Conservation (phyloP, 2,888 invertebrate species). For the Drosophila ezoana region DNA sequence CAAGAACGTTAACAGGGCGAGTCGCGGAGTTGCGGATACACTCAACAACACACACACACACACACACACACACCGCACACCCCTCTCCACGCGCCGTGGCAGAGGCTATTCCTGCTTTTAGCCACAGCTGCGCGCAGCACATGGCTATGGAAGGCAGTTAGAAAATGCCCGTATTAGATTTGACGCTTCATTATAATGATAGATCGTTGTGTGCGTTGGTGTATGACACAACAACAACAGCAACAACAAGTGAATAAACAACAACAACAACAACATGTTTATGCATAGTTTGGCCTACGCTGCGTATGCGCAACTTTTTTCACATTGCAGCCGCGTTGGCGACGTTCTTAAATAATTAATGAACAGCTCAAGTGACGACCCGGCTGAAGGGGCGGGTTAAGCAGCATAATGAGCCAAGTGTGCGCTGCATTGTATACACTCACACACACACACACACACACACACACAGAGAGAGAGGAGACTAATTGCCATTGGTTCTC, state of each 20-base stretch:
- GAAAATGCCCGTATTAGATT: constrained; percentile 70
- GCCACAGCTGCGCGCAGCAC: constrained; percentile 34
- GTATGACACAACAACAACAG: constrained; percentile 36
- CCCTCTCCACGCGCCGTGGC: background rate
- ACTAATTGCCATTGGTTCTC: constrained; percentile 44
- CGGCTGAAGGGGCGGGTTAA: constrained; percentile 18
- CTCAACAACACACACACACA: constrained; percentile 13
- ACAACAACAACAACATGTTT: constrained; percentile 3
- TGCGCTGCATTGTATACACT: constrained; percentile 25
- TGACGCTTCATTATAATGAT: constrained; percentile 78
- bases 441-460: constrained; percentile 17
- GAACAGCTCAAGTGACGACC: constrained; percentile 57
- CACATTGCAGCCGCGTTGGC: constrained; percentile 58
- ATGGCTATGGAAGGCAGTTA: constrained; percentile 63
- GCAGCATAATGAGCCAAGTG: constrained; percentile 68
- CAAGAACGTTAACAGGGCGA: constrained; percentile 43
- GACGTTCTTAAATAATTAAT: constrained; percentile 73
- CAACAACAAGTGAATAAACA: constrained; percentile 12
- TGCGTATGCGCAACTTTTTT: constrained; percentile 70
- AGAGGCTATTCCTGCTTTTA: constrained; percentile 5
- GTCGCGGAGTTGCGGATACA: constrained; percentile 22
- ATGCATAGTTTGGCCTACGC: constrained; percentile 50
- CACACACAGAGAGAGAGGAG: constrained; percentile 24
- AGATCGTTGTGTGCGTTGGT: constrained; percentile 68
- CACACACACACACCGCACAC: constrained; percentile 2